Conservation (phyloP, 1,140 invertebrate genomes). For the Rhopalosiphum padi region DNA sequence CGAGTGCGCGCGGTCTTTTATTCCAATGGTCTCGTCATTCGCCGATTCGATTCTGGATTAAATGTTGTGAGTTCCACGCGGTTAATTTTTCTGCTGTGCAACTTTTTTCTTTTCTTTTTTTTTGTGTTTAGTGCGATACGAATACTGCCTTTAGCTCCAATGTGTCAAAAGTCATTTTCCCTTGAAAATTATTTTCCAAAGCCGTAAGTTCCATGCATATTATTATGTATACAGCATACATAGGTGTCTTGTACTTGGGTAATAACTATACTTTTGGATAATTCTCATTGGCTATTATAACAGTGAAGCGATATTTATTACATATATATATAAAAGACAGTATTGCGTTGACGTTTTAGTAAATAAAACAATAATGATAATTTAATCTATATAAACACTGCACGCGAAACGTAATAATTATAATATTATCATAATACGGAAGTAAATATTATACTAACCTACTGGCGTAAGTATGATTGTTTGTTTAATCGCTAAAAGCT, state of each 20-base stretch:
- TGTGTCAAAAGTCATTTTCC: neutral
- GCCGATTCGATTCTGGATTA: constrained; percentile 26
- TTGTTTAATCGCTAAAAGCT: neutral
- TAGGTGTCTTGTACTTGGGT: neutral
- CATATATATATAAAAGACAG: neutral
- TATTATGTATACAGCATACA: constrained; percentile 10
- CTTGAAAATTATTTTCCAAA: neutral
- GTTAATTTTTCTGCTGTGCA: neutral
- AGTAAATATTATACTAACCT: constrained; percentile 12
- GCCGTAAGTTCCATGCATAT: constrained; percentile 29
- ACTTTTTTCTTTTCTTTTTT: constrained; percentile 1
- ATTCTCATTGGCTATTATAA: neutral
- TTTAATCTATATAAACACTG: neutral
- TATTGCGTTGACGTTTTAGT: neutral
- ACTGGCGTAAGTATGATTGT: neutral
- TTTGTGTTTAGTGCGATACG: neutral
- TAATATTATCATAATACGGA: neutral
- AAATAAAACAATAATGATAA: neutral
- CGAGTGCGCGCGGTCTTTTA: constrained; percentile 43
- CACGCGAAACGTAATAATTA: neutral
- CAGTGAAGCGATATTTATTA: neutral
- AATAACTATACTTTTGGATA: constrained; percentile 23
- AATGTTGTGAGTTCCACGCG: constrained; percentile 17
- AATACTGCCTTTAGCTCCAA: neutral
- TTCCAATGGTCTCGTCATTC: constrained; percentile 40